Evolutionary conservation across 2,888 invertebrate species (phyloP).

Genomic region (Antitype chi): DNA sequence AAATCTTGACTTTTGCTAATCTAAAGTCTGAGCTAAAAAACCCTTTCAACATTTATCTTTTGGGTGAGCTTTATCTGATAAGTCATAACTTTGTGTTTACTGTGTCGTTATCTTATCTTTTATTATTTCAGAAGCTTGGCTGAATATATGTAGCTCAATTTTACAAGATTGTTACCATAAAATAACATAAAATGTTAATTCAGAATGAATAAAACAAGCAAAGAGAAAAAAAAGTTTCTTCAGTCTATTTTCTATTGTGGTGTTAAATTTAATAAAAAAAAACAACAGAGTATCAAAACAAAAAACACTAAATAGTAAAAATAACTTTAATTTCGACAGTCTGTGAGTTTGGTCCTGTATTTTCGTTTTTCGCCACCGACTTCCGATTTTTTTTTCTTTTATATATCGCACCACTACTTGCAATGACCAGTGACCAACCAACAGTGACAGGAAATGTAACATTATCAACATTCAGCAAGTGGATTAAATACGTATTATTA

Average conservation of each 20-base stretch:
- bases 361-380: neutral
- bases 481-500: neutral
- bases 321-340: neutral
- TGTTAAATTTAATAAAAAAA: neutral
- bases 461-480: neutral
- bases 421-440: too few species aligned
- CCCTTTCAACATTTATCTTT: constrained; percentile 23
- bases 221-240: neutral
- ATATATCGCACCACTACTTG: too few species aligned
- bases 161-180: neutral
- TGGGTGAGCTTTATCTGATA: constrained; percentile 25
- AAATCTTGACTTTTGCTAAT: constrained; percentile 15
- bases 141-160: neutral
- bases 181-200: neutral
- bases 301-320: neutral
- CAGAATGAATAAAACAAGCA: neutral
- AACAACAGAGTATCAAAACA: neutral
- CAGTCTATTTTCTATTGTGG: neutral
- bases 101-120: constrained; percentile 32
- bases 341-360: neutral
- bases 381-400: too few species aligned
- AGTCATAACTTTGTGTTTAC: constrained; percentile 38
- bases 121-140: constrained; percentile 33
- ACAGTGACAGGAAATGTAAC: neutral
- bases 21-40: constrained; percentile 20